Evolutionary conservation across 2,113 vertebrate species (phyloP).

Genomic region (Oenanthe oenanthe): DNA sequence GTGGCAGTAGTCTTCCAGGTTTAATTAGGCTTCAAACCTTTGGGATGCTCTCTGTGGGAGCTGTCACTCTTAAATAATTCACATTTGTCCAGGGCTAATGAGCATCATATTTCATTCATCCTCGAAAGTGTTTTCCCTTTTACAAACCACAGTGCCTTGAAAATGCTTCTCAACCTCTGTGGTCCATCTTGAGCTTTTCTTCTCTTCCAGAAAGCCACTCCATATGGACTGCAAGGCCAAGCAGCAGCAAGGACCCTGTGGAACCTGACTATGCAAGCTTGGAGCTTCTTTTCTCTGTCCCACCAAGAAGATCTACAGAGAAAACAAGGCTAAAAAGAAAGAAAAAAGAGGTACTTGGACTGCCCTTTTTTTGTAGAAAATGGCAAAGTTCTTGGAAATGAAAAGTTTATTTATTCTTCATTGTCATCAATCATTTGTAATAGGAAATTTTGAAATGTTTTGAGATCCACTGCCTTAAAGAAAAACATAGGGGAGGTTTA

Average conservation of each 20-base stretch:
- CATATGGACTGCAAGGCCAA: constrained; percentile 83
- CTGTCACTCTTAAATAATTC: constrained; percentile 1
- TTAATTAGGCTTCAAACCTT: constrained; percentile 12
- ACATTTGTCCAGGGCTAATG: neutral
- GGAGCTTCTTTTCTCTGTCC: constrained; percentile 90
- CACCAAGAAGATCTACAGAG: constrained; percentile 75
- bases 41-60: neutral
- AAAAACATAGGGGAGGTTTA: neutral
- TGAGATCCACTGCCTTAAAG: neutral
- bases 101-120: neutral
- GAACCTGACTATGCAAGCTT: constrained; percentile 90
- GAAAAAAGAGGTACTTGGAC: constrained; percentile 83
- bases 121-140: neutral
- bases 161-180: neutral
- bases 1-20: neutral
- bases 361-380: neutral
- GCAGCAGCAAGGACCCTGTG: constrained; percentile 27
- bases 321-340: constrained; percentile 74
- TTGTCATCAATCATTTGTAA: neutral
- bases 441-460: neutral
- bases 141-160: neutral
- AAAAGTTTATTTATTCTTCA: neutral
- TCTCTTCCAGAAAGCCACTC: constrained; percentile 79
- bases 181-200: neutral
- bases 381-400: neutral